phyloP scores from a whole-genome alignment of 1,140 invertebrate genomes.

The Zaprionus tsacasi region DNA sequence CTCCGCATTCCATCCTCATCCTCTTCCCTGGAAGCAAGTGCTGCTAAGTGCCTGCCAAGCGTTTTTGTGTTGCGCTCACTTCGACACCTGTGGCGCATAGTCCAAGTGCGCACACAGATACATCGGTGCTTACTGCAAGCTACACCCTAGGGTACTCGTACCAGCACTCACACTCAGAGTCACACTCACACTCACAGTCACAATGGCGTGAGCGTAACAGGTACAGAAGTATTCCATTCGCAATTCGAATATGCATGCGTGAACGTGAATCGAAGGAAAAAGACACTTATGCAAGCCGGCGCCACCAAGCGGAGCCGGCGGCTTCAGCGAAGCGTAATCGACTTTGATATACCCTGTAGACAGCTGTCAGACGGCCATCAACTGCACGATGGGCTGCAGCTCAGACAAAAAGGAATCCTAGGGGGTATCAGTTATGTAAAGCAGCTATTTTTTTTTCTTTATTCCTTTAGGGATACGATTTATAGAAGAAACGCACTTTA shows the following conservation, averaged over 20 bases:
- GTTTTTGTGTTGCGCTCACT: conserved; percentile 59
- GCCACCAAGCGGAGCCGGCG: not conserved
- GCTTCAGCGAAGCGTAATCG: not conserved
- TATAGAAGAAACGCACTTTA: no score
- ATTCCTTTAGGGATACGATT: no score
- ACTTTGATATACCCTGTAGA: not conserved
- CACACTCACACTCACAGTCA: not conserved
- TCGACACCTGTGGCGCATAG: conserved; percentile 60
- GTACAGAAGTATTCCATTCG: conserved; percentile 9
- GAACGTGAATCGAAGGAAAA: not conserved
- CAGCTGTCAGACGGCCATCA: not conserved
- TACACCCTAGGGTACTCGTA: conserved; percentile 3
- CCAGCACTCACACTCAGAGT: not conserved
- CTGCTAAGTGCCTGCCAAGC: conserved; percentile 48
- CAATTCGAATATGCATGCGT: conserved; percentile 5
- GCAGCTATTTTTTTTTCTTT: not conserved
- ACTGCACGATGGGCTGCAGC: not conserved
- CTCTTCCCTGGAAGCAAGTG: conserved; percentile 46
- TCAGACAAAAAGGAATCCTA: no score
- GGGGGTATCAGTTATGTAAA: not conserved
- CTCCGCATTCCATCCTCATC: not conserved
- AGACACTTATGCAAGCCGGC: not conserved
- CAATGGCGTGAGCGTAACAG: conserved; percentile 14
- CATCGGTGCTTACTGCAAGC: not conserved
- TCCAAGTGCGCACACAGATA: conserved; percentile 14